These are phyloP conservation scores for Lophotriccus pileatus DNA, from an alignment of 2,797 vertebrate species.

Conservation along the genomic window DNA sequence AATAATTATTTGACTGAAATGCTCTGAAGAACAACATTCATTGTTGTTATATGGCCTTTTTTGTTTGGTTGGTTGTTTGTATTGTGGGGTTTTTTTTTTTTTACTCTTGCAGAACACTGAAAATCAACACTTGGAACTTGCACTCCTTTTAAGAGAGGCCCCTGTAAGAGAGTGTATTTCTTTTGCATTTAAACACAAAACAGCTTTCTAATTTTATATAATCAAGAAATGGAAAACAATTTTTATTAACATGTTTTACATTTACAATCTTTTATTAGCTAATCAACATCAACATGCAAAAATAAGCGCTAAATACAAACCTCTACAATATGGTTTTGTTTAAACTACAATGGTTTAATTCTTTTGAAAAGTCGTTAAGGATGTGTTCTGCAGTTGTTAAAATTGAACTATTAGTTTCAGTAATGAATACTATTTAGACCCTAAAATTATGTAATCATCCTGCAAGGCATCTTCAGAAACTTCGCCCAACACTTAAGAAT, in stretches of 20 bases:
- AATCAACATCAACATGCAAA: slow-evolving; percentile 93
- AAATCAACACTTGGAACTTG: background rate
- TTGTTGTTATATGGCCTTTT: background rate
- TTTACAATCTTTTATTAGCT: slow-evolving; percentile 90
- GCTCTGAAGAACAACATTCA: background rate
- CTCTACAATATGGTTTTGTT: slow-evolving; percentile 79
- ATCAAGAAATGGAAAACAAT: slow-evolving; percentile 74
- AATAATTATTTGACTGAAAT: background rate
- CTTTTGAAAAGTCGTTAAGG: slow-evolving; percentile 59
- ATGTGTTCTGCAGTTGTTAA: slow-evolving; percentile 64
- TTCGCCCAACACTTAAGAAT: slow-evolving; percentile 71
- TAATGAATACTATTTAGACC: slow-evolving; percentile 65
- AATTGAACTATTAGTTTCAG: slow-evolving; percentile 72
- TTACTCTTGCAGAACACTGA: background rate
- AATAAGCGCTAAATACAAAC: slow-evolving; percentile 86
- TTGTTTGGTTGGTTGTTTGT: accelerated
- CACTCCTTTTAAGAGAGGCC: background rate
- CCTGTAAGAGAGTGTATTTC: background rate
- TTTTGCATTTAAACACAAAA: background rate
- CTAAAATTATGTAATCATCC: slow-evolving; percentile 70
- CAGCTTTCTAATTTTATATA: slow-evolving; percentile 36
- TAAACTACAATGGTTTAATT: slow-evolving; percentile 71
- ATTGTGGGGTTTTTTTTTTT: background rate
- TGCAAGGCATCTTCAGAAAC: slow-evolving; percentile 77
- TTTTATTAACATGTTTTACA: slow-evolving; percentile 82